Base-by-base conservation (phyloP, 1,140 invertebrate species). In the Aphelinus atriplicis region DNA sequence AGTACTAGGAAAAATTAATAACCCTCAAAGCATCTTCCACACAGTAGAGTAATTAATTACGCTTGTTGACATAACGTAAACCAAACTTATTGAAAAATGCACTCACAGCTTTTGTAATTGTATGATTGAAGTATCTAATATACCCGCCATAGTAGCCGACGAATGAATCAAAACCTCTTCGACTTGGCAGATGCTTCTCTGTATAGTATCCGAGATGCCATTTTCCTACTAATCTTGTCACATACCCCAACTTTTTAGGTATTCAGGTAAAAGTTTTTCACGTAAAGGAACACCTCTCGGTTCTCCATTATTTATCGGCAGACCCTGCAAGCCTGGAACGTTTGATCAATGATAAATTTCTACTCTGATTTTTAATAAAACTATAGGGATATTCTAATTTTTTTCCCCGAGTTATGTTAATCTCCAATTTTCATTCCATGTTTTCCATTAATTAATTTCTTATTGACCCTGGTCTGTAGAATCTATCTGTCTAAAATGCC, bases 191-290 rank as follows among this genome's bases (percentile, higher is more conserved):
- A 71, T 89, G 89, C 7, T 84, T 78, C 55, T 78, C 81, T n/a
- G 79, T 77, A 73, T 85, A 88, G 70, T 83, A 86, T 0, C 90
- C 90, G 3, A 89, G 74, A 75, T 90, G 90, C 90, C 90, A 90
- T 81, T 91, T 91, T 57, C 90, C 90, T 42, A 91, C 81, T 4
- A 88, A 82, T 77, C 89, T 87, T 1, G 89, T 91, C 5, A 77
- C 69, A 79, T 91, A 91, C 86, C 88, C 70, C 84, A 91, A 45
- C 3, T 89, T 80, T 88, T 88, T 10, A 92, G 80, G 69, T 89
- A 88, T 79, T 92, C 78, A 1, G 91, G 90, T 46, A 92, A 80
- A 3, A 90, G 77, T 69, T 84, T 88, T 47, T 72, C 70, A 43
- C 85, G 78, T 6, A 89, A 77, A 0, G 90, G 88, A 2, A 92